Evolutionary conservation across 2,888 invertebrate genomes (phyloP).

Genomic region (Ennomos quercinarius): DNA sequence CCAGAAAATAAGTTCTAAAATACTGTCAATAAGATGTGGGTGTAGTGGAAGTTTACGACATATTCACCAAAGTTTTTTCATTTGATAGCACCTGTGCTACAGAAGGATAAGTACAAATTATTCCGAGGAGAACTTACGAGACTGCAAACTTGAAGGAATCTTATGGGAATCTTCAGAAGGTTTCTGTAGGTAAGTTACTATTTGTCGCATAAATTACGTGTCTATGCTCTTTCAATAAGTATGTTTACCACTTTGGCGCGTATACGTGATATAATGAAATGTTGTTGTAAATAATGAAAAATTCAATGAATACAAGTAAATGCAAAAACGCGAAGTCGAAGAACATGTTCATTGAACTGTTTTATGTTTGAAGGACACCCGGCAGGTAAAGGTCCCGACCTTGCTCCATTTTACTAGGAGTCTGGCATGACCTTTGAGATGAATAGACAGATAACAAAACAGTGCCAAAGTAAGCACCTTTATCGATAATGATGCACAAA

Average conservation of each 20-base stretch:
- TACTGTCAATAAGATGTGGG: background rate
- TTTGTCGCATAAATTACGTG: too few species aligned
- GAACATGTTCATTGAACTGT: slow-evolving; percentile 16
- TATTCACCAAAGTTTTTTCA: background rate
- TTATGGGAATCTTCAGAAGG: background rate
- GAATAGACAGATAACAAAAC: background rate
- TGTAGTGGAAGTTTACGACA: slow-evolving; percentile 8
- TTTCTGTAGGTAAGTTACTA: too few species aligned
- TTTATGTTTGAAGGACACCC: slow-evolving; percentile 41
- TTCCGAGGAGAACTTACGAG: slow-evolving; percentile 4
- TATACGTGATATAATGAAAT: too few species aligned
- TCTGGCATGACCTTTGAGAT: slow-evolving; percentile 25
- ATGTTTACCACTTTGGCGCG: too few species aligned
- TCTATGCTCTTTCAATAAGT: too few species aligned
- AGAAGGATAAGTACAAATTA: background rate
- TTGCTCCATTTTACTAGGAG: slow-evolving; percentile 39
- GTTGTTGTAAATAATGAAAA: too few species aligned
- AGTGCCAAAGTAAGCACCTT: slow-evolving; percentile 3
- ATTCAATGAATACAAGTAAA: too few species aligned
- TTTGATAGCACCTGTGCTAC: background rate
- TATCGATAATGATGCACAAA: too few species aligned
- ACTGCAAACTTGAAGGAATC: slow-evolving; percentile 6
- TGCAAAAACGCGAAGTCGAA: slow-evolving; percentile 2
- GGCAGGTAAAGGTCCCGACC: slow-evolving; percentile 46
- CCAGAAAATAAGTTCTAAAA: background rate